These are phyloP conservation scores for Bubo scandiacus DNA, from an alignment of 2,113 vertebrate genomes.

Conservation along the genomic window DNA sequence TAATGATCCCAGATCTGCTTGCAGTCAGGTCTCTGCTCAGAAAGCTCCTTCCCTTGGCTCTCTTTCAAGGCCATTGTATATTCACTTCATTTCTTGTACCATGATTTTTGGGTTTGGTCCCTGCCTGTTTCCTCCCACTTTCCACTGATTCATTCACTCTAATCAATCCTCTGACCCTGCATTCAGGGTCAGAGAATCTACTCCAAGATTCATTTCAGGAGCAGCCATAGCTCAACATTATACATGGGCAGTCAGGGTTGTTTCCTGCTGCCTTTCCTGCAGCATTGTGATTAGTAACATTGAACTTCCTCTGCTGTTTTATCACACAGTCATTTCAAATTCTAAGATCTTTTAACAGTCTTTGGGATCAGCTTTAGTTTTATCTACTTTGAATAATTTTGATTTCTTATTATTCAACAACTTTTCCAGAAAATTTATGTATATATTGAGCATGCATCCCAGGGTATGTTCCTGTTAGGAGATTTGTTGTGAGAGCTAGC, in stretches of 20 bases:
- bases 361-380: background rate
- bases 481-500: background rate
- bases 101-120: background rate
- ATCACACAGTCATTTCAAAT: background rate
- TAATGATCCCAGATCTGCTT: background rate
- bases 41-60: background rate
- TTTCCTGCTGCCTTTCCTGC: background rate
- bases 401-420: background rate
- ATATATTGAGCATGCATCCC: background rate
- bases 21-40: background rate
- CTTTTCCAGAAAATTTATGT: background rate
- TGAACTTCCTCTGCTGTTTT: background rate
- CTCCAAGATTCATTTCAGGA: background rate
- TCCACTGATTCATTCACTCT: background rate
- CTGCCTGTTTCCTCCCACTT: background rate
- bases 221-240: background rate
- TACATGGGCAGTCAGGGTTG: background rate
- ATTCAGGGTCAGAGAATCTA: background rate
- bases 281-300: background rate
- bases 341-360: background rate
- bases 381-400: background rate
- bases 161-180: background rate
- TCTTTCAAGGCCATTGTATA: slow-evolving; percentile 18
- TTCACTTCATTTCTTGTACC: background rate
- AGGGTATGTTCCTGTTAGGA: background rate